These are phyloP conservation scores for Butastur rufipennis DNA, from an alignment of 2,113 vertebrate genomes.

Conservation along the genomic window DNA sequence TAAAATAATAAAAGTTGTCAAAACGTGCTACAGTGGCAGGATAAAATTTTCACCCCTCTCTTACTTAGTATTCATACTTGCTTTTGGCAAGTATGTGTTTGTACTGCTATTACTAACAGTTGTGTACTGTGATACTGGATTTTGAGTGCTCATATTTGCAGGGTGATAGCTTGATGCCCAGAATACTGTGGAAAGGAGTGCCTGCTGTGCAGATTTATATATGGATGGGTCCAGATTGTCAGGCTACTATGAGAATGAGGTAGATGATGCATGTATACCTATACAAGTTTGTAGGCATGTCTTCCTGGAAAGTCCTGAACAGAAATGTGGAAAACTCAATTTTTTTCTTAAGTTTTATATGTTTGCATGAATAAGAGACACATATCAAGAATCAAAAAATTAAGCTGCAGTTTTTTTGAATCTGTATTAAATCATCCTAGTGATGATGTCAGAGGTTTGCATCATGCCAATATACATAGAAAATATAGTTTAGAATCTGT, in stretches of 20 bases:
- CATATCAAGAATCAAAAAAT: neutral
- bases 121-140: neutral
- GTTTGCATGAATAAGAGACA: neutral
- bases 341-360: neutral
- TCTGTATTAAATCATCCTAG: neutral
- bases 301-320: neutral
- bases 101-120: neutral
- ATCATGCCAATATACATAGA: neutral
- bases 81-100: neutral
- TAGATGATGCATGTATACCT: neutral
- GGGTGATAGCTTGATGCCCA: neutral
- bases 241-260: neutral
- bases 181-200: neutral
- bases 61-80: neutral
- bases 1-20: neutral
- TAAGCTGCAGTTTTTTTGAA: neutral
- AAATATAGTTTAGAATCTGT: neutral
- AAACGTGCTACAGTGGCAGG: neutral
- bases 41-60: neutral
- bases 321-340: neutral
- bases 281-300: neutral
- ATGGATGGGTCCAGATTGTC: neutral
- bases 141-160: neutral
- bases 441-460: neutral
- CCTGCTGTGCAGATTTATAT: neutral